Evolutionary conservation across 2,888 invertebrate species (phyloP).

Genomic region (Trisateles emortualis): DNA sequence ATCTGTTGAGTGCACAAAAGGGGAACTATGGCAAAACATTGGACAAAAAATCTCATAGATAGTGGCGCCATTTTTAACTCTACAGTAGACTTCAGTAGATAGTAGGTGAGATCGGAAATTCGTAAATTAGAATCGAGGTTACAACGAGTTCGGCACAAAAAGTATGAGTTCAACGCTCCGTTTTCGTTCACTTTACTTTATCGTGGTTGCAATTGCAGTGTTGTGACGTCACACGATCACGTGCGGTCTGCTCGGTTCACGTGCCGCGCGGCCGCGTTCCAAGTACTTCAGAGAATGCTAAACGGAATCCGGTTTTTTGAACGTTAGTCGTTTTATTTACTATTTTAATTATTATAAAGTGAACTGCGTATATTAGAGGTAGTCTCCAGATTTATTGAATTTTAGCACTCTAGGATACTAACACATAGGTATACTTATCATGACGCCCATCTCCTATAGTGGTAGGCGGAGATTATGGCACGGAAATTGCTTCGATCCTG

Average conservation of each 20-base stretch:
- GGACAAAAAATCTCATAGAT: too few species aligned
- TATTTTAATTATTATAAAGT: not conserved
- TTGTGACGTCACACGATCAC: conserved; percentile 46
- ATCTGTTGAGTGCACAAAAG: too few species aligned
- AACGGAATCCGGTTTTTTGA: conserved; percentile 1
- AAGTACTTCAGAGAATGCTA: conserved; percentile 17
- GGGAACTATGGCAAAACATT: too few species aligned
- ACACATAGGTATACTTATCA: too few species aligned
- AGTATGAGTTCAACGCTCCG: conserved; percentile 46
- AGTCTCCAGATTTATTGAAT: too few species aligned
- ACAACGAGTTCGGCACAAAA: conserved; percentile 4
- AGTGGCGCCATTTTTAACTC: too few species aligned
- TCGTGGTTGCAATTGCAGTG: conserved; percentile 34
- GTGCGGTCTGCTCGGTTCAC: conserved; percentile 36
- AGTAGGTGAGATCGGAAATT: not conserved
- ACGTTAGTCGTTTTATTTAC: not conserved
- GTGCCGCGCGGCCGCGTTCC: conserved; percentile 25
- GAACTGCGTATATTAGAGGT: too few species aligned
- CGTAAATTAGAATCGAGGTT: conserved; percentile 10
- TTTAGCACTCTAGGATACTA: too few species aligned
- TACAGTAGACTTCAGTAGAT: too few species aligned
- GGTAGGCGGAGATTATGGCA: too few species aligned
- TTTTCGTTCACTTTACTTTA: conserved; percentile 34
- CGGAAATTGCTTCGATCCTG: too few species aligned
- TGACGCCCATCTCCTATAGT: too few species aligned